Evolutionary conservation across 2,888 invertebrate species (phyloP).

Genomic region (Erebia ligea): DNA sequence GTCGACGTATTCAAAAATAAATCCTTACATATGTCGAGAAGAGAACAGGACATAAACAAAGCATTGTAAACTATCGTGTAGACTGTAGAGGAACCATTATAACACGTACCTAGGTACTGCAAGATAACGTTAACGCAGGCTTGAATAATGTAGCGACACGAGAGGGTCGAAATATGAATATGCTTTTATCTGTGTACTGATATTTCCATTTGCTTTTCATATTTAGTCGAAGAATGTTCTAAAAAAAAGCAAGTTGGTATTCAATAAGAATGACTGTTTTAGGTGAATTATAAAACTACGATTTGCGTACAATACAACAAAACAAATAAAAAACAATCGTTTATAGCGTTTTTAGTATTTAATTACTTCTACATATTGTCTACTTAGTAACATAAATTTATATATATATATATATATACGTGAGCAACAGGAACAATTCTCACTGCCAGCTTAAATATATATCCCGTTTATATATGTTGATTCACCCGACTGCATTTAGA

Average conservation of each 20-base stretch:
- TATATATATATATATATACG: conserved; percentile 11
- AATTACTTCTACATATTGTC: too few species aligned
- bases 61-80: conserved; percentile 4
- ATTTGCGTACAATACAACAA: too few species aligned
- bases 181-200: conserved; percentile 13
- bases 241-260: too few species aligned
- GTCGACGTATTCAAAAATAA: background rate
- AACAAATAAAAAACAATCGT: too few species aligned
- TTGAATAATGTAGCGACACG: conserved; percentile 21
- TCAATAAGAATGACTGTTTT: background rate
- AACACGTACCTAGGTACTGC: background rate
- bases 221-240: background rate
- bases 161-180: conserved; percentile 13
- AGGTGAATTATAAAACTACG: background rate
- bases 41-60: background rate
- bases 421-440: conserved; percentile 16
- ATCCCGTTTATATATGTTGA: conserved; percentile 39
- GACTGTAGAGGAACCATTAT: background rate
- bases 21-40: background rate
- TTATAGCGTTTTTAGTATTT: too few species aligned
- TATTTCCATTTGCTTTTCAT: background rate
- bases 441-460: conserved; percentile 31
- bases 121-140: conserved; percentile 11
- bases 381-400: too few species aligned
- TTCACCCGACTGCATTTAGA: conserved; percentile 41